These are phyloP conservation scores for Drosophila insularis DNA, from an alignment of 1,140 invertebrate species.

Conservation along the genomic window DNA sequence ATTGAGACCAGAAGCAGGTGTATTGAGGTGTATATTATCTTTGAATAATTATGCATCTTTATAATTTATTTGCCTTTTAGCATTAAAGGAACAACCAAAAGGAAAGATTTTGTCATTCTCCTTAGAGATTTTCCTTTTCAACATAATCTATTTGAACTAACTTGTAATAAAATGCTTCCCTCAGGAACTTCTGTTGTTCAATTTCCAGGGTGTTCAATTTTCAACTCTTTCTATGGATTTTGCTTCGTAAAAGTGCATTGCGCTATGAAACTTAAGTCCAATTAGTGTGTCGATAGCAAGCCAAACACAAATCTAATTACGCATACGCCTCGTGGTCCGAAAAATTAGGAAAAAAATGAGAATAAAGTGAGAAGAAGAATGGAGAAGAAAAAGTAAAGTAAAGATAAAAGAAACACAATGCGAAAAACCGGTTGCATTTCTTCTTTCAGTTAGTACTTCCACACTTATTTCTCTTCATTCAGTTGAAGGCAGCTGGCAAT, in stretches of 20 bases:
- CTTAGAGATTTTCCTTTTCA: no score
- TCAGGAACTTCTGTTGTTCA: no score
- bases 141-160: no score
- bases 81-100: no score
- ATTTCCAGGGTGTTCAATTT: background rate
- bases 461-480: constrained; percentile 21
- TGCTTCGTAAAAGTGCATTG: background rate
- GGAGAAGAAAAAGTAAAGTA: background rate
- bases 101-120: no score
- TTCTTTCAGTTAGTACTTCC: constrained; percentile 18
- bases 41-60: no score
- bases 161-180: no score
- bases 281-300: constrained; percentile 12
- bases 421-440: constrained; percentile 17
- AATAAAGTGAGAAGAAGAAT: background rate
- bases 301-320: constrained; percentile 27
- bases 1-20: no score
- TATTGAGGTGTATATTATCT: no score
- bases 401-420: background rate
- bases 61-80: no score
- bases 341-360: background rate
- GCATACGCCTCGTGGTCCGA: constrained; percentile 19
- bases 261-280: constrained; percentile 14
- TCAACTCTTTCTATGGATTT: background rate
- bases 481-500: constrained; percentile 17